Conservation (phyloP, 2,888 invertebrate genomes). For the Acleris holmiana region DNA sequence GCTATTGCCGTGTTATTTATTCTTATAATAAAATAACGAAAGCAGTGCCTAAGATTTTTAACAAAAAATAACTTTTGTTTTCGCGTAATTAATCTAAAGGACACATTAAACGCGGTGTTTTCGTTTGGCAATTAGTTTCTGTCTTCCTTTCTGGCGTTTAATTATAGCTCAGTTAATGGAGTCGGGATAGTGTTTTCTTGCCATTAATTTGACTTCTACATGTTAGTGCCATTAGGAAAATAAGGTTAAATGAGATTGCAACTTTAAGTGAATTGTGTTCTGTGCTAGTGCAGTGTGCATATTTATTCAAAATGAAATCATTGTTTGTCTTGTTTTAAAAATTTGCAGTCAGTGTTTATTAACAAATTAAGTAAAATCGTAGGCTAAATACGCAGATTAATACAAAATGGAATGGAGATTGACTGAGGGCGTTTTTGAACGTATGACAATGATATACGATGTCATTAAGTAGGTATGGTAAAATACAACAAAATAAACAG, state of each 20-base stretch:
- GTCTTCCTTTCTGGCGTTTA: slow-evolving; percentile 29
- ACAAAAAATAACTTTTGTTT: slow-evolving; percentile 13
- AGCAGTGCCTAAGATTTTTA: no score
- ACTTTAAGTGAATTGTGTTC: background rate
- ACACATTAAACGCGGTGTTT: slow-evolving; percentile 12
- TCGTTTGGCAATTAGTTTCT: slow-evolving; percentile 35
- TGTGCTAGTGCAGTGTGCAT: background rate
- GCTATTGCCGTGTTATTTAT: no score
- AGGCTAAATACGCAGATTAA: no score
- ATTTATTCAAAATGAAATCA: background rate
- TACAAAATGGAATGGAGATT: no score
- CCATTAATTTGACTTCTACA: slow-evolving; percentile 12
- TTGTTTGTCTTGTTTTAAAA: no score
- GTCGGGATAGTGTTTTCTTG: slow-evolving; percentile 26
- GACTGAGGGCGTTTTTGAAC: no score
- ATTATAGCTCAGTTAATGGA: slow-evolving; percentile 25
- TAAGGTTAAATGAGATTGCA: slow-evolving; percentile 33
- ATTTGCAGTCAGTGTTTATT: no score
- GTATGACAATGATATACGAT: no score
- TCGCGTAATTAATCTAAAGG: slow-evolving; percentile 35
- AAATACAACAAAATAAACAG: no score
- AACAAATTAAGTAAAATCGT: no score
- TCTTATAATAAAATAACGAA: no score
- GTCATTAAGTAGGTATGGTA: no score
- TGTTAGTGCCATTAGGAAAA: background rate